Evolutionary conservation across 2,113 vertebrate species (phyloP), one percentile per base, ranked within the genome.

Genomic region (Burhinus bistriatus): DNA sequence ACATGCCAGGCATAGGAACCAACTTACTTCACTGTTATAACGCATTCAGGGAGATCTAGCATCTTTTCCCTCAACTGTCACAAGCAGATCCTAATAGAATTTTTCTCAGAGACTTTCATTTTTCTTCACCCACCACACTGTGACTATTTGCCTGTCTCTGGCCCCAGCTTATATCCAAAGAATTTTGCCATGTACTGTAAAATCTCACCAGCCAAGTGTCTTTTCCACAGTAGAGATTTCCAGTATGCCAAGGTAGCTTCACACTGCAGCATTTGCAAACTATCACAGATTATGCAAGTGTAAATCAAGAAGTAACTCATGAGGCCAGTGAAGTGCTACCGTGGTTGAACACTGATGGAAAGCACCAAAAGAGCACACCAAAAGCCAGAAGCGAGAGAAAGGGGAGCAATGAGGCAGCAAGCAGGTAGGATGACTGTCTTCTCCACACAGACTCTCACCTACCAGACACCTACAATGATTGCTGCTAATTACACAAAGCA

Each of bases 381-480:
- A 58, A 51, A 71, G 5, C n/a, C 17, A 78, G 12, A 55, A 45
- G 45, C 9, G 13, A 64, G 83, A 80, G 32, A 58, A 11, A 4
- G 62, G 30, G 6, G 26, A 54, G 27, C 11, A 57, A 55, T 51
- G 20, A 61, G 6, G 36, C 49, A 88, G 68, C 52, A 77, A 27
- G 40, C 25, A 88, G 57, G 13, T 9, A 52, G 40, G 18, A 34
- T 5, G 3, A 36, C 15, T 21, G 9, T 19, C 12, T 47, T 52
- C 59, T 66, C 32, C 80, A 23, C 0, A 0, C 3, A 64, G 36
- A 20, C 6, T 66, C 59, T 22, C 5, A 3, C 34, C 52, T 57
- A 58, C 25, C 34, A 47, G 55, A 11, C 23, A 25, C 12, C 25
- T 52, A 5, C 36, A 72, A 6, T 19, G 9, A 51, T 17, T 70